Evolutionary conservation across 2,113 vertebrate genomes (phyloP).

Genomic region (Podarcis muralis): DNA sequence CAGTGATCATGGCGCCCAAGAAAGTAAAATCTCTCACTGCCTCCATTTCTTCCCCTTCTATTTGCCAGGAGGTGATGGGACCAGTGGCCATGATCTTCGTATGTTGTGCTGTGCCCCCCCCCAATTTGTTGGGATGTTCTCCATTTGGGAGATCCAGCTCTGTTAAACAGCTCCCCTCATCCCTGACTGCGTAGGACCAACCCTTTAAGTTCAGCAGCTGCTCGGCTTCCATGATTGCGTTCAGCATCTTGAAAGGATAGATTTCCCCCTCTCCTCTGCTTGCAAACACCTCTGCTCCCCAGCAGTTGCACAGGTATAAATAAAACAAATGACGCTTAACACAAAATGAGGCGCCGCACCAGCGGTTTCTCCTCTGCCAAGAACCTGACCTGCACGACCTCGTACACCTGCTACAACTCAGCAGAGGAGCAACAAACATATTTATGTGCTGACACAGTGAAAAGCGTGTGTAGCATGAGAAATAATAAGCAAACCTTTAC

Average conservation of each 20-base stretch:
- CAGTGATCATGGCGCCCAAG: too few relatives aligned
- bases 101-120: background rate
- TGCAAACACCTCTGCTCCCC: background rate
- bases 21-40: too few relatives aligned
- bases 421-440: background rate
- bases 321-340: conserved; percentile 3
- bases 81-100: too few relatives aligned
- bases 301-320: background rate
- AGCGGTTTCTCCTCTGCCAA: background rate
- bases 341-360: background rate
- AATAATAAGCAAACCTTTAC: background rate
- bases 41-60: too few relatives aligned
- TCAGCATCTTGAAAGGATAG: background rate
- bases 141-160: too few relatives aligned
- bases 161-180: background rate
- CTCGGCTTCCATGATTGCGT: background rate
- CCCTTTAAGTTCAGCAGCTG: background rate
- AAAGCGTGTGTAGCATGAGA: background rate
- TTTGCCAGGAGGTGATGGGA: too few relatives aligned
- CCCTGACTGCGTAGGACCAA: background rate
- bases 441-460: conserved; percentile 1
- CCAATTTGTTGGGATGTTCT: background rate
- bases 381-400: background rate
- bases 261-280: background rate
- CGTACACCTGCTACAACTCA: background rate